A percentile compares a stretch with the other conserved stretches of the same genome.
Evolutionary conservation across 2,888 invertebrate genomes (phyloP).

Genomic region (Eumerus sabulonum): DNA sequence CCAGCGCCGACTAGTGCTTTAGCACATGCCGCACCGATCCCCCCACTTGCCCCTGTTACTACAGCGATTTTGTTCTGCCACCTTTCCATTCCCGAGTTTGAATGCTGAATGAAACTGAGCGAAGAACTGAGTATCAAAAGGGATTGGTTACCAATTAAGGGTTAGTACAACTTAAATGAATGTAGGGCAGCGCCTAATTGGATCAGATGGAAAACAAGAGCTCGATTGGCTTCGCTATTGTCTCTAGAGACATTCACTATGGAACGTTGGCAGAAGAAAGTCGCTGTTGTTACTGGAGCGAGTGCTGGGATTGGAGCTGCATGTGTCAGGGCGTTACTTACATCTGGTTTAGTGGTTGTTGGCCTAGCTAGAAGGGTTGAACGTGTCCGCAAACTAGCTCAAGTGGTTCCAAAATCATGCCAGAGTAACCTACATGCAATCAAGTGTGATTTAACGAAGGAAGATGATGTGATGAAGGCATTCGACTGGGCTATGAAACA

Average conservation of each 20-base stretch:
- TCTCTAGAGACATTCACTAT: constrained; percentile 20
- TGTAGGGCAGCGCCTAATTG: constrained; percentile 25
- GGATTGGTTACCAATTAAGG: neutral
- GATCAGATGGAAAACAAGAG: constrained; percentile 49
- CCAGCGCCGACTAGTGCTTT: constrained; percentile 76
- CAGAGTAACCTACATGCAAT: constrained; percentile 75
- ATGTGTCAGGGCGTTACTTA: constrained; percentile 47
- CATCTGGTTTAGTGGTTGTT: constrained; percentile 52
- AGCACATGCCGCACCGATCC: constrained; percentile 79
- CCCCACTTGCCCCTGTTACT: constrained; percentile 84
- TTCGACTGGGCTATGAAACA: constrained; percentile 80
- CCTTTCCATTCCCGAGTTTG: constrained; percentile 79
- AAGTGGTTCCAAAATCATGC: constrained; percentile 43
- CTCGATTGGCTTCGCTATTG: constrained; percentile 20
- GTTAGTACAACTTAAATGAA: neutral
- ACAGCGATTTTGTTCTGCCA: constrained; percentile 83
- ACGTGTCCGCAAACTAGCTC: constrained; percentile 46
- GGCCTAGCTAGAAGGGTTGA: constrained; percentile 51
- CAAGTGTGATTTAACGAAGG: constrained; percentile 80
- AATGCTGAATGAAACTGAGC: constrained; percentile 31
- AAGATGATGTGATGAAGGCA: constrained; percentile 80
- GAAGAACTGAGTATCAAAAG: neutral
- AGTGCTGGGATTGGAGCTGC: constrained; percentile 65
- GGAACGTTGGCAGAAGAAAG: constrained; percentile 61
- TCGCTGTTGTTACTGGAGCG: constrained; percentile 59